Conservation (phyloP, 2,797 vertebrate genomes). For the Labeo calbasu region DNA sequence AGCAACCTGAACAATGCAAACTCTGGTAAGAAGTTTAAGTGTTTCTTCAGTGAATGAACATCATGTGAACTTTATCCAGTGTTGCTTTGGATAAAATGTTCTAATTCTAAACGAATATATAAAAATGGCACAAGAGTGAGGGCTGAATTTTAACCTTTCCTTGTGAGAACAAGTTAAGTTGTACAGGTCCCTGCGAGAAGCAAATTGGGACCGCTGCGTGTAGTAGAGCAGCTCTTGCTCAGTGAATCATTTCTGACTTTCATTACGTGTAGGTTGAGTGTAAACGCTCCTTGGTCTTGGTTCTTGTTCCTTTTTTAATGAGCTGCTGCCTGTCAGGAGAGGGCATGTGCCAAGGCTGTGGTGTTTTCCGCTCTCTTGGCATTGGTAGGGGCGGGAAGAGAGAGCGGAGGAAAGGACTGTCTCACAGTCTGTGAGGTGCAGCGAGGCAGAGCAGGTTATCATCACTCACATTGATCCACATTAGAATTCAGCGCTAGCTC, state of each 20-base stretch:
- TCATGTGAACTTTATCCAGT: not conserved
- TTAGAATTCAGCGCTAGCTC: slow-evolving; percentile 52
- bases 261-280: slow-evolving; percentile 39
- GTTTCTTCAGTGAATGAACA: slow-evolving; percentile 2
- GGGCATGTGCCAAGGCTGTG: slow-evolving; percentile 35
- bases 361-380: slow-evolving; percentile 44
- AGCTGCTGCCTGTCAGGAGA: slow-evolving; percentile 49
- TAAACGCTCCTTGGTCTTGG: slow-evolving; percentile 47
- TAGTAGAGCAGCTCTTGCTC: slow-evolving; percentile 22
- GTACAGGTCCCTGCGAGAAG: not conserved
- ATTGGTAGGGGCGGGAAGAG: slow-evolving; percentile 25
- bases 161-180: slow-evolving; percentile 5
- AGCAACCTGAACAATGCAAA: slow-evolving; percentile 49
- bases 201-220: not conserved
- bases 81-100: not conserved
- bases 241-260: slow-evolving; percentile 31
- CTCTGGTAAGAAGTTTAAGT: slow-evolving; percentile 58
- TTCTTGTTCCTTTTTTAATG: slow-evolving; percentile 41
- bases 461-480: slow-evolving; percentile 49
- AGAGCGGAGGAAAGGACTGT: slow-evolving; percentile 26
- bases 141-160: not conserved
- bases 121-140: not conserved
- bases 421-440: slow-evolving; percentile 48
- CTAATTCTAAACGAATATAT: not conserved
- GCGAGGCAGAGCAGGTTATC: slow-evolving; percentile 49